Conservation (phyloP, 2,888 invertebrate genomes). For the Linnaemya tessellans region DNA sequence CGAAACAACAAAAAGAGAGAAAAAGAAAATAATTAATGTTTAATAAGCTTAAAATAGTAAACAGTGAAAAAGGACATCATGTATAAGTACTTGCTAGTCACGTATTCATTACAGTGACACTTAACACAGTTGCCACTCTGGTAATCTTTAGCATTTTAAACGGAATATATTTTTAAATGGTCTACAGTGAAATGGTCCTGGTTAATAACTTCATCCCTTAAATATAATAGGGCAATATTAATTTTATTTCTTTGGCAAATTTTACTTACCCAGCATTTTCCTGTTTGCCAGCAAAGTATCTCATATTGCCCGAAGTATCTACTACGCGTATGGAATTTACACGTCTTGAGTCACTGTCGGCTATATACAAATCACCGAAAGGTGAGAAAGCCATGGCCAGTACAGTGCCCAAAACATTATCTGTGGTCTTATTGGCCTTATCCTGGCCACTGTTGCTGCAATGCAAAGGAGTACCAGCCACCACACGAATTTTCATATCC, state of each 20-base stretch:
- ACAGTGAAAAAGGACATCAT: not conserved
- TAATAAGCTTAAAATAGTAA: slow-evolving; percentile 23
- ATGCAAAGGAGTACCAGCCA: slow-evolving; percentile 97
- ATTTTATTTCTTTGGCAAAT: not conserved
- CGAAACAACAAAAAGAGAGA: not conserved
- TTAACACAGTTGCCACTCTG: slow-evolving; percentile 6
- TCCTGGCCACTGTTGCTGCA: slow-evolving; percentile 88
- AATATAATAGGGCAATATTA: not conserved
- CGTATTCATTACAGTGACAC: not conserved
- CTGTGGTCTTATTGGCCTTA: slow-evolving; percentile 85
- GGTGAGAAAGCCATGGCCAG: slow-evolving; percentile 95
- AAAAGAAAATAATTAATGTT: slow-evolving; percentile 9
- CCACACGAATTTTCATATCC: slow-evolving; percentile 95
- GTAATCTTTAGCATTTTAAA: not conserved
- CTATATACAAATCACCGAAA: slow-evolving; percentile 95
- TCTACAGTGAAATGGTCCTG: not conserved
- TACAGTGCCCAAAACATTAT: slow-evolving; percentile 92
- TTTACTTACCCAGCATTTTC: slow-evolving; percentile 84
- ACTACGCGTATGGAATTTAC: slow-evolving; percentile 92
- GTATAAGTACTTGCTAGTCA: not conserved
- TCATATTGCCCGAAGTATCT: slow-evolving; percentile 94
- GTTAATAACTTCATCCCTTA: not conserved
- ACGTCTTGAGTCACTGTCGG: slow-evolving; percentile 95
- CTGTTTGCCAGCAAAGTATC: slow-evolving; percentile 95
- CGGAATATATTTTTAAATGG: slow-evolving; percentile 8